Conservation (phyloP, 2,113 vertebrate species). For the Chaetodon trifascialis region DNA sequence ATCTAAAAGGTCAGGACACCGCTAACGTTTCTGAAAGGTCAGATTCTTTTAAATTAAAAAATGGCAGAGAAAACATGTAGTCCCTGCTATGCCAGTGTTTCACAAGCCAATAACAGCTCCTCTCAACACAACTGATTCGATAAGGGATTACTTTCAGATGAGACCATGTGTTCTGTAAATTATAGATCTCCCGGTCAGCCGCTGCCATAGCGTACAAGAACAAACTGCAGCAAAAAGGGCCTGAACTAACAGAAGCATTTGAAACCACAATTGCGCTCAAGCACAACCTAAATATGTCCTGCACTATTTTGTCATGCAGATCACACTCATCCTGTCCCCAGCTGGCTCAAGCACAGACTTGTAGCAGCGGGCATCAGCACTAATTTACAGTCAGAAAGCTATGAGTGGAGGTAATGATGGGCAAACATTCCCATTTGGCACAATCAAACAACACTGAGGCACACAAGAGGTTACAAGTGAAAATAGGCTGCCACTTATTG, state of each 20-base stretch:
- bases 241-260: constrained; percentile 38
- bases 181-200: not conserved
- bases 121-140: not conserved
- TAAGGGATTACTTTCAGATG: not conserved
- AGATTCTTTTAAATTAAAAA: not conserved
- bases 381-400: constrained; percentile 11
- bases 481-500: not conserved
- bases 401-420: not conserved
- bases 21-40: not conserved
- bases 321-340: constrained; percentile 11
- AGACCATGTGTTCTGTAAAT: not conserved
- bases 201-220: constrained; percentile 3
- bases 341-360: constrained; percentile 14
- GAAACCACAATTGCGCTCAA: constrained; percentile 17
- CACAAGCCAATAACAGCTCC: not conserved
- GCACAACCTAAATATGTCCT: constrained; percentile 5
- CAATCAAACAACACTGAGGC: not conserved
- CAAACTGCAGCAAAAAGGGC: constrained; percentile 15
- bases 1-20: not conserved
- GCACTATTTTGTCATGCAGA: constrained; percentile 17
- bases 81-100: not conserved
- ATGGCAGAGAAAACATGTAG: not conserved
- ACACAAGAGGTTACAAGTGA: not conserved
- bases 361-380: constrained; percentile 16
- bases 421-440: constrained; percentile 24